A percentile compares a stretch with the other conserved stretches of the same genome.
Evolutionary conservation across 2,797 vertebrate species (phyloP).

Genomic region (Cyclura pinguis): DNA sequence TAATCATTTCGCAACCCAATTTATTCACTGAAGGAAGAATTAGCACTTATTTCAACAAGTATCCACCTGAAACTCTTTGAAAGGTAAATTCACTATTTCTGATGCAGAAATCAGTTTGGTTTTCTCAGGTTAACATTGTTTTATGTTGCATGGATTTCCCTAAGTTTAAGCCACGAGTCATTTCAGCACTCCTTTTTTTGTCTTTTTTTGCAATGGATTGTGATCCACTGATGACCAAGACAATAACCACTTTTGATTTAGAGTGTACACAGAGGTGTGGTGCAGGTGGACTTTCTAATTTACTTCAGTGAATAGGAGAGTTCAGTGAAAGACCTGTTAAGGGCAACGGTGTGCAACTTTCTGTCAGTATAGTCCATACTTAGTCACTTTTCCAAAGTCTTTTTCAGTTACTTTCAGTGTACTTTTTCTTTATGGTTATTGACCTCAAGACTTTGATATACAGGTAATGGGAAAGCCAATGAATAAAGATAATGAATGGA

Average conservation of each 20-base stretch:
- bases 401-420: too few relatives aligned
- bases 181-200: background rate
- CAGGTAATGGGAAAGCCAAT: background rate
- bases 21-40: background rate
- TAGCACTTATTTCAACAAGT: background rate
- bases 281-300: background rate
- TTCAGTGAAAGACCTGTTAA: too few relatives aligned
- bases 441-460: background rate
- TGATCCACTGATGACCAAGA: background rate
- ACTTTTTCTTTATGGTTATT: too few relatives aligned
- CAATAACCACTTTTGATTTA: background rate
- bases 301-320: background rate
- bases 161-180: background rate
- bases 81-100: background rate
- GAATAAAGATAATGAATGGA: background rate
- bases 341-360: too few relatives aligned
- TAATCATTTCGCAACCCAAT: background rate
- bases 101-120: background rate
- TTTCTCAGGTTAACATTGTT: background rate
- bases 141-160: background rate
- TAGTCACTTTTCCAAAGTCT: too few relatives aligned
- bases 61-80: background rate
- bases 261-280: background rate
- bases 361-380: too few relatives aligned
- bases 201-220: background rate